Percentiles rank a stretch among this genome's conserved stretches.
Conservation (phyloP, 2,797 vertebrate genomes). For the Clarias fuscus region DNA sequence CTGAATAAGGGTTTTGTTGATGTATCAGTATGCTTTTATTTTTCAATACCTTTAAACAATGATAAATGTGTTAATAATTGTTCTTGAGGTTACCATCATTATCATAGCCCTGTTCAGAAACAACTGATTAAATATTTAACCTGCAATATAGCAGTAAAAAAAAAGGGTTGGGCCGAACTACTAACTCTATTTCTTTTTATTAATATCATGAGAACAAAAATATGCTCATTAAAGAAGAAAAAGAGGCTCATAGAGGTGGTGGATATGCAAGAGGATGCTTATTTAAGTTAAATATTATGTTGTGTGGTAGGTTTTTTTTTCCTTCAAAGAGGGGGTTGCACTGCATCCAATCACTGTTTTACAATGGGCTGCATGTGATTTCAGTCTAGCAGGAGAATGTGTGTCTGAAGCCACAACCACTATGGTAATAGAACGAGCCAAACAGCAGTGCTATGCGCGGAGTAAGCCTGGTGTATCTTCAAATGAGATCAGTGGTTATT, state of each 20-base stretch:
- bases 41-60: neutral
- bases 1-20: neutral
- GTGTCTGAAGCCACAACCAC: constrained; percentile 55
- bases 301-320: constrained; percentile 50
- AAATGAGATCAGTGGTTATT: constrained; percentile 79
- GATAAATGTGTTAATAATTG: constrained; percentile 26
- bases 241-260: neutral
- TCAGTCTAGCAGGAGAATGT: constrained; percentile 51
- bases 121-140: constrained; percentile 19
- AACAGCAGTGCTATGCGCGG: constrained; percentile 44
- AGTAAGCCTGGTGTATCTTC: constrained; percentile 69
- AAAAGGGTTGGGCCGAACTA: constrained; percentile 5
- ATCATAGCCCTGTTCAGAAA: constrained; percentile 19
- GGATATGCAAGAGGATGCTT: constrained; percentile 35
- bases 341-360: constrained; percentile 60
- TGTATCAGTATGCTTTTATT: neutral
- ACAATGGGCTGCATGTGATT: constrained; percentile 57
- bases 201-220: neutral
- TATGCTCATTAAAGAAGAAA: neutral
- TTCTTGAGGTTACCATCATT: constrained; percentile 12
- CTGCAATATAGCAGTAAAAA: neutral
- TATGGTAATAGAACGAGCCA: constrained; percentile 61
- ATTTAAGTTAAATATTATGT: constrained; percentile 57
- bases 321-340: constrained; percentile 46
- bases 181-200: neutral